These are phyloP conservation scores for Pedetes capensis DNA, from an alignment of 2,113 vertebrate genomes.

Conservation along the genomic window DNA sequence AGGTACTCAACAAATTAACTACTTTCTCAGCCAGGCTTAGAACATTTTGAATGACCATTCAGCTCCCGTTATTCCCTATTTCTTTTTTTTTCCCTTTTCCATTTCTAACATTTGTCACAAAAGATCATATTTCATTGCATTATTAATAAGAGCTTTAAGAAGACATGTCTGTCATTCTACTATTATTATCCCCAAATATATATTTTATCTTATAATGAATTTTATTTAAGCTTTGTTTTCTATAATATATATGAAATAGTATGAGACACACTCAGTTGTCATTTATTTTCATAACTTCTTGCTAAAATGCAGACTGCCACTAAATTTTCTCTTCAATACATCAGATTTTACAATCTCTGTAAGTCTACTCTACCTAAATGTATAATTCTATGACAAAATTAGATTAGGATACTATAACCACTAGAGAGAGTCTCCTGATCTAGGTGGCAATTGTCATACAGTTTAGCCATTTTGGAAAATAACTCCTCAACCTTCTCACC, in stretches of 20 bases:
- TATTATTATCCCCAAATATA: not conserved
- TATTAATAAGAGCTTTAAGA: not conserved
- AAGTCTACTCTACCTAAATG: not conserved
- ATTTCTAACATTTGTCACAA: not conserved
- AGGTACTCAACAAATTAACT: not conserved
- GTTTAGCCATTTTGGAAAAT: not conserved
- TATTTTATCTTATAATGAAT: not conserved
- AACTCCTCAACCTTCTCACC: not conserved
- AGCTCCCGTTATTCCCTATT: not conserved
- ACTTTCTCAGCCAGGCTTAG: not conserved
- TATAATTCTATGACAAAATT: not conserved
- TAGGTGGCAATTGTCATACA: not conserved
- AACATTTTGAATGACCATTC: not conserved
- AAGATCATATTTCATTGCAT: not conserved
- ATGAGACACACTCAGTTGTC: not conserved
- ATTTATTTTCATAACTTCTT: not conserved
- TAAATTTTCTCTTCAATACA: not conserved
- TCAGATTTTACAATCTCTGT: not conserved
- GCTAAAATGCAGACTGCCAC: not conserved
- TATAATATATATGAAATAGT: not conserved
- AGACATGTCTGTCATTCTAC: not conserved
- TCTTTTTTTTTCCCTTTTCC: not conserved
- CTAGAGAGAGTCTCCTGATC: not conserved
- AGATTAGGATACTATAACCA: not conserved
- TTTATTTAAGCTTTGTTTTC: not conserved